Evolutionary conservation across 53 echinoderm and acorn worm species (phyloP), one percentile per base, ranked within the genome.

Genomic region (Echinometra lucunter): DNA sequence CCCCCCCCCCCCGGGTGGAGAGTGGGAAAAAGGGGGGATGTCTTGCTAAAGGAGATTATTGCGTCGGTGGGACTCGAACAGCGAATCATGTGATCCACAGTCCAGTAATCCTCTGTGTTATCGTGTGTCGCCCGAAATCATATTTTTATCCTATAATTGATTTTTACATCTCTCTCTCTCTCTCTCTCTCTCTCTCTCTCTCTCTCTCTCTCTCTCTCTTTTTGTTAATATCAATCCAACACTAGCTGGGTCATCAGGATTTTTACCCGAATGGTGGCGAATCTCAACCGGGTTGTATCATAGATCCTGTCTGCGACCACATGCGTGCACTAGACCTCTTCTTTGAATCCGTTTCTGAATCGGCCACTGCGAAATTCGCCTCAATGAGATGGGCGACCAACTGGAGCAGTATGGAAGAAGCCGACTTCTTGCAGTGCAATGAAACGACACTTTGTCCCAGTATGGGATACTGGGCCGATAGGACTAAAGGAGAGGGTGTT

Each of bases 221-320:
- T n/a, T n/a, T n/a, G n/a, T 53, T 53, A 53, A 2, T 11, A 53
- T 13, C 53, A 53, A 53, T 13, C n/a, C 83, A 35, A 12, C 88
- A 10, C 12, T 45, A 90, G 90, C 90, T 90, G 4, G 90, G 90
- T 23, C 92, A 92, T 30, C 92, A 92, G 32, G 94, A 94, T 27
- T 94, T 94, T 21, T 94, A 94, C 37, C 94, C 94, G 21, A 94
- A 94, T 88, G 94, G 88, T 47, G 94, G 94, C n/a, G 42, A 37
- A 18, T 57, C 66, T 37, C 94, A 94, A 58, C 94, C 88, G 6
- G 58, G 72, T 9, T 94, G 94, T 63, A 35, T 58, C 66, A 32
- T 90, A 19, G 27, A 90, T 23, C 40, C 58, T 37, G 19, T 58
- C 7, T 90, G 90, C 23, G 90, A 90, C 40, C 90, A 90, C 25